These are phyloP conservation scores for Eulimnadia texana DNA, from an alignment of 1,140 invertebrate genomes.

Conservation along the genomic window DNA sequence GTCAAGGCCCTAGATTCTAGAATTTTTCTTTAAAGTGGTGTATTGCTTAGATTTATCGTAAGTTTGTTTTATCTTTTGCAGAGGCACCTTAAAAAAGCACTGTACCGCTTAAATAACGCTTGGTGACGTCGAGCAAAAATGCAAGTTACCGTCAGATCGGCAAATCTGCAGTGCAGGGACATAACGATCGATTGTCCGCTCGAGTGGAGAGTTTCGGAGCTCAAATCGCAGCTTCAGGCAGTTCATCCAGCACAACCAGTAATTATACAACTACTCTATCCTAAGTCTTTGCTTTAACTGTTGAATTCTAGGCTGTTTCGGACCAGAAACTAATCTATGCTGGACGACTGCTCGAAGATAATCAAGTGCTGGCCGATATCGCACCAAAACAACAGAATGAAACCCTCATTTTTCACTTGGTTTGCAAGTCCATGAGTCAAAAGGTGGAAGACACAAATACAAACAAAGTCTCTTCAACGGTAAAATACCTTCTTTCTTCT, in stretches of 20 bases:
- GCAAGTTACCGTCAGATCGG: not conserved
- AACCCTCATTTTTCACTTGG: too few species aligned
- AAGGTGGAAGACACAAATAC: too few species aligned
- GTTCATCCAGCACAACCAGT: not conserved
- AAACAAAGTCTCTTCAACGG: too few species aligned
- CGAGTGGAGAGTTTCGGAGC: not conserved
- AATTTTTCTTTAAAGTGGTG: too few species aligned
- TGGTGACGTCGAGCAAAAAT: not conserved
- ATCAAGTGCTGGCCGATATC: not conserved
- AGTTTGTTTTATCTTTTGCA: not conserved
- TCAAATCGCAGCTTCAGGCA: not conserved
- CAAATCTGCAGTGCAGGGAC: not conserved
- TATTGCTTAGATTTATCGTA: too few species aligned
- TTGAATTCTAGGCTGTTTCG: not conserved
- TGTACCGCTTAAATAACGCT: not conserved
- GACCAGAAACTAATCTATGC: not conserved
- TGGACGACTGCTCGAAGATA: not conserved
- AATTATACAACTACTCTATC: not conserved
- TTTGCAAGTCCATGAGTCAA: too few species aligned
- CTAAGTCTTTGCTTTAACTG: not conserved
- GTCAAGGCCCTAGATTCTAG: too few species aligned
- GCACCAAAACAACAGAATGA: too few species aligned
- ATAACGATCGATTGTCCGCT: not conserved
- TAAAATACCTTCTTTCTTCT: too few species aligned
- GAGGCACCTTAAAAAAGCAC: not conserved